Conservation (phyloP, 1,140 invertebrate genomes). For the Eriocheir sinensis region DNA sequence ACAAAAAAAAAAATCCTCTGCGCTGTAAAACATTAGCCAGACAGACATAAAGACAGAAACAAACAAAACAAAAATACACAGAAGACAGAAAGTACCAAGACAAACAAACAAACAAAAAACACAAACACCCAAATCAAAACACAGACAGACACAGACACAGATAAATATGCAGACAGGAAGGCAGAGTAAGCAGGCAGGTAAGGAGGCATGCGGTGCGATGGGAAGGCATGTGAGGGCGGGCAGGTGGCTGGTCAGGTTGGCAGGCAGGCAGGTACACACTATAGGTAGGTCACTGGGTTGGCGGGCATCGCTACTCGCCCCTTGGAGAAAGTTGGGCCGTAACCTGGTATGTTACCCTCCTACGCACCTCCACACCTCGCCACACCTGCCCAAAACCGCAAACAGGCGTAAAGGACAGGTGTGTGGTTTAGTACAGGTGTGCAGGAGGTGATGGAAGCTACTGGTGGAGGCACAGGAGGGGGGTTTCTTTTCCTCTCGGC, state of each 20-base stretch:
- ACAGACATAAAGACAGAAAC: no score
- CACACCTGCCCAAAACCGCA: neutral
- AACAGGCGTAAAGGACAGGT: neutral
- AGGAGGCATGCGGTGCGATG: neutral
- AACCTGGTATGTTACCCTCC: neutral
- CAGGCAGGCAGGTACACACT: neutral
- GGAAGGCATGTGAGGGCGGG: neutral
- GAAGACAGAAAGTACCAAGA: neutral
- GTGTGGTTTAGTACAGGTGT: neutral
- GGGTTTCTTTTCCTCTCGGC: neutral
- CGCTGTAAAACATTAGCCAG: no score
- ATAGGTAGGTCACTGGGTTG: slow-evolving; percentile 22
- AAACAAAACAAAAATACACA: no score
- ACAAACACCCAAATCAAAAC: neutral
- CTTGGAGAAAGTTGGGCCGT: neutral
- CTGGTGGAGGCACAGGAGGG: neutral
- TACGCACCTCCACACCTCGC: neutral
- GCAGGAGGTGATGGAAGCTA: neutral
- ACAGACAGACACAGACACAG: neutral
- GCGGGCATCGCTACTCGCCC: neutral
- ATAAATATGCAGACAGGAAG: neutral
- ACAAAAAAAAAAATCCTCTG: no score
- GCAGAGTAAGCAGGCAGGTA: neutral
- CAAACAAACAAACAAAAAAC: neutral
- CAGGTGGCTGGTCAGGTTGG: neutral